These are phyloP conservation scores for Vanessa cardui DNA, from an alignment of 2,888 invertebrate genomes.

Conservation along the genomic window DNA sequence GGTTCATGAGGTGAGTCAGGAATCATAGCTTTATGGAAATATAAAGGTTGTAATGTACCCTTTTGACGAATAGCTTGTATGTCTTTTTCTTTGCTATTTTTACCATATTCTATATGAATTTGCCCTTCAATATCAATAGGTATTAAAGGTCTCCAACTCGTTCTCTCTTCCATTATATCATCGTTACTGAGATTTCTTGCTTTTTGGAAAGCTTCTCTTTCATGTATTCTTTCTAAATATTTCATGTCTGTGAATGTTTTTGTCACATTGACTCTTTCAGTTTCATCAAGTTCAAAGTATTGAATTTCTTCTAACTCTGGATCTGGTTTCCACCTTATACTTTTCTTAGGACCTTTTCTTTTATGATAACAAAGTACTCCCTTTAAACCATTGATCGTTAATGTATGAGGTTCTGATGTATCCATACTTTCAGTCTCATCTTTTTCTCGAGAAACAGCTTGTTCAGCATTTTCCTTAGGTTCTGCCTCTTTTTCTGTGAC, in stretches of 20 bases:
- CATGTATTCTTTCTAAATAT: conserved; percentile 92
- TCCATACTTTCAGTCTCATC: conserved; percentile 66
- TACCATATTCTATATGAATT: conserved; percentile 86
- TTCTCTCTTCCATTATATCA: conserved; percentile 92
- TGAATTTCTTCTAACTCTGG: conserved; percentile 90
- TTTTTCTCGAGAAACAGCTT: conserved; percentile 36
- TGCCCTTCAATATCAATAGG: conserved; percentile 87
- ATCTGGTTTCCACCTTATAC: conserved; percentile 92
- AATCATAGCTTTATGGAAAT: conserved; percentile 91
- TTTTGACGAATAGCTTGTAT: conserved; percentile 94
- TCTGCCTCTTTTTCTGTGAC: conserved; percentile 55
- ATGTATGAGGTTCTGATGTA: conserved; percentile 66
- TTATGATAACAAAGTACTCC: conserved; percentile 90
- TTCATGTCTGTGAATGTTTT: conserved; percentile 96
- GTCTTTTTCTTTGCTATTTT: conserved; percentile 92
- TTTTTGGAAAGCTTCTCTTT: conserved; percentile 91
- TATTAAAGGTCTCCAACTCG: conserved; percentile 88
- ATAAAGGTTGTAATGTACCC: conserved; percentile 90
- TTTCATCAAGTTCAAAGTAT: conserved; percentile 97
- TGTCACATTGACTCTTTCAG: conserved; percentile 97
- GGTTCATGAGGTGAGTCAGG: conserved; percentile 95
- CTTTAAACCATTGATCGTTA: conserved; percentile 84
- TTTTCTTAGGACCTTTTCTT: conserved; percentile 90
- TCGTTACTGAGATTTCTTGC: conserved; percentile 89
- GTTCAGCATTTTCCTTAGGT: conserved; percentile 52